Evolutionary conservation across 1,140 invertebrate genomes (phyloP).

Genomic region (Wasmannia auropunctata): DNA sequence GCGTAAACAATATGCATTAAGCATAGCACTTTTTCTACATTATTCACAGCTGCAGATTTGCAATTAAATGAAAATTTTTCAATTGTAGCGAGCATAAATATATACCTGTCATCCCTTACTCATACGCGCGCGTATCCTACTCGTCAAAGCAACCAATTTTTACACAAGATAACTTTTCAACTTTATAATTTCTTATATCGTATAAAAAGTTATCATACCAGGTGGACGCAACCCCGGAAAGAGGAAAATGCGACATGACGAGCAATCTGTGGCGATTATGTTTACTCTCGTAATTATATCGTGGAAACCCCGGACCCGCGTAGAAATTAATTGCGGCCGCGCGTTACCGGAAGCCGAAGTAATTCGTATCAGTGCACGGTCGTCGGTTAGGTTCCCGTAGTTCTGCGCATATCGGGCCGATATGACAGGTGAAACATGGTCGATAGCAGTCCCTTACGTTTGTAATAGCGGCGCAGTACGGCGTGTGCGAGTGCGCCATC

Average conservation of each 20-base stretch:
- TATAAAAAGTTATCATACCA: not conserved
- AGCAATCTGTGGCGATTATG: not conserved
- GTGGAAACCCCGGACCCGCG: not conserved
- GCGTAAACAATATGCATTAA: conserved; percentile 8
- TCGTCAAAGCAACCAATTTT: not conserved
- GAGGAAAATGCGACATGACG: not conserved
- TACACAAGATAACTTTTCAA: not conserved
- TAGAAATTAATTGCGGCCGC: conserved; percentile 39
- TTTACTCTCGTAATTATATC: conserved; percentile 38
- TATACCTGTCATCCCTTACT: not conserved
- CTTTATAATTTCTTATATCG: not conserved
- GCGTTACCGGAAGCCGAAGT: conserved; percentile 52
- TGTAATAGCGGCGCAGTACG: conserved; percentile 32
- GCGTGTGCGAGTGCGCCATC: conserved; percentile 9
- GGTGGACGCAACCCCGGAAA: not conserved
- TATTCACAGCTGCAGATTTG: not conserved
- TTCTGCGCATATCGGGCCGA: conserved; percentile 51
- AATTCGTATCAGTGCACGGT: conserved; percentile 51
- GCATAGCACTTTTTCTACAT: not conserved
- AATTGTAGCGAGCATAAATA: conserved; percentile 3
- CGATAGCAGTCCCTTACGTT: conserved; percentile 54
- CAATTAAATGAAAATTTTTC: not conserved
- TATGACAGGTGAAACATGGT: conserved; percentile 57
- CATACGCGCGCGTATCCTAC: not conserved
- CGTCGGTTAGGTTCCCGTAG: conserved; percentile 43